Evolutionary conservation across 2,797 vertebrate genomes (phyloP).

Genomic region (Myotis pilosus): DNA sequence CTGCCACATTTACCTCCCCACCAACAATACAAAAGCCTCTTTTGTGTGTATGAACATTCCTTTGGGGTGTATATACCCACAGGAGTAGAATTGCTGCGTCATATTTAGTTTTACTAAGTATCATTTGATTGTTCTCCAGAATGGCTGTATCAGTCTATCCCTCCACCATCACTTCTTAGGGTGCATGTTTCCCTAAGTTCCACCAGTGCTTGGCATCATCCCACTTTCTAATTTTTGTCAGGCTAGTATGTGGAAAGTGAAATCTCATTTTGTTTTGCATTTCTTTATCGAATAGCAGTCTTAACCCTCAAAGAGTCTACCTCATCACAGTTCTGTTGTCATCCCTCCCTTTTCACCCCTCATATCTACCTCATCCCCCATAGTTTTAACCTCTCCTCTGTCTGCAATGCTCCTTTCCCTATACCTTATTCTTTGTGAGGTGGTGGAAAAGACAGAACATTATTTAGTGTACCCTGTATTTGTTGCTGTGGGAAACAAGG

Average conservation of each 20-base stretch:
- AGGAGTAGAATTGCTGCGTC: not conserved
- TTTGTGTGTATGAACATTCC: not conserved
- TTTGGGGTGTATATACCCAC: not conserved
- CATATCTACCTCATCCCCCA: not conserved
- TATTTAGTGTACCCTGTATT: constrained; percentile 33
- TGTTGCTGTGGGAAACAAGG: constrained; percentile 30
- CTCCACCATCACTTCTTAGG: not conserved
- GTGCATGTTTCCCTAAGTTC: not conserved
- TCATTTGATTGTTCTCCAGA: not conserved
- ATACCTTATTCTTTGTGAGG: not conserved
- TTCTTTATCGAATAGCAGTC: not conserved
- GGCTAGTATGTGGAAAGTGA: not conserved
- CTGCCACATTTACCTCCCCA: not conserved
- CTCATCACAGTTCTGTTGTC: not conserved
- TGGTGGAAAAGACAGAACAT: constrained; percentile 29
- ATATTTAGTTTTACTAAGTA: not conserved
- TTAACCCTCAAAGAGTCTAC: not conserved
- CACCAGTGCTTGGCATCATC: not conserved
- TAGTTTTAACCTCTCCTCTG: not conserved
- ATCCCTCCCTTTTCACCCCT: not conserved
- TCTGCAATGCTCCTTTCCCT: not conserved
- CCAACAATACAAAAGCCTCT: not conserved
- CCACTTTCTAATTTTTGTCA: not conserved
- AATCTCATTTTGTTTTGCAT: not conserved
- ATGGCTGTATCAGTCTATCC: not conserved